Evolutionary conservation across 2,113 vertebrate genomes (phyloP).

Genomic region (Notothenia coriiceps): DNA sequence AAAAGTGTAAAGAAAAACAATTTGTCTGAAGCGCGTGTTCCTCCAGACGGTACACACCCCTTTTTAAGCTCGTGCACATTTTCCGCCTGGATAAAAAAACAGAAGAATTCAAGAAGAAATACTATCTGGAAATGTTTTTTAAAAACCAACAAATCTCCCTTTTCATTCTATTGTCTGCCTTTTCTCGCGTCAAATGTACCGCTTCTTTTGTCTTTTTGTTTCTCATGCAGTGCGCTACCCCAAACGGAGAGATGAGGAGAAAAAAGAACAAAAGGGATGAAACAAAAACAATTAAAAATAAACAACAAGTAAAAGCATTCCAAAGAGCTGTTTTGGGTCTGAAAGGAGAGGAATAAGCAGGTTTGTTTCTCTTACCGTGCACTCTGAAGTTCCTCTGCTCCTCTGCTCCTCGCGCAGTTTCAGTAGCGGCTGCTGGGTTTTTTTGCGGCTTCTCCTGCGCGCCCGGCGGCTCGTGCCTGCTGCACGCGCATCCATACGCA

Average conservation of each 20-base stretch:
- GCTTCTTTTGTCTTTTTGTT: conserved; percentile 17
- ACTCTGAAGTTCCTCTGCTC: conserved; percentile 64
- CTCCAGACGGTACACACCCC: conserved; percentile 75
- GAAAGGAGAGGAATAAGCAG: not conserved
- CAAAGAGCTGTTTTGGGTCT: not conserved
- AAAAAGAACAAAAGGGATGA: conserved; percentile 35
- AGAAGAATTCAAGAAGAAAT: not conserved
- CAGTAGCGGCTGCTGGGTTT: conserved; percentile 47
- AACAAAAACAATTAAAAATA: not conserved
- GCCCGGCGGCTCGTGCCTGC: conserved; percentile 83
- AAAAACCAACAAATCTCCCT: too few species aligned
- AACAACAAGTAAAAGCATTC: not conserved
- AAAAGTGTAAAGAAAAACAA: conserved; percentile 33
- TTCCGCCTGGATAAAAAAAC: not conserved
- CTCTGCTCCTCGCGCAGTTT: conserved; percentile 67
- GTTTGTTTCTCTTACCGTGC: conserved; percentile 76
- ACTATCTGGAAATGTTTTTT: not conserved
- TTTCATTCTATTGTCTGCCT: not conserved
- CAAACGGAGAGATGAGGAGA: conserved; percentile 26
- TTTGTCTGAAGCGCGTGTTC: conserved; percentile 47
- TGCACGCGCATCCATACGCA: conserved; percentile 49
- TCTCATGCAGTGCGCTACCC: conserved; percentile 31
- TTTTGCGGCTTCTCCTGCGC: conserved; percentile 77
- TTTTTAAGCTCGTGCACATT: conserved; percentile 69
- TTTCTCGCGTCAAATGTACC: not conserved